These are phyloP conservation scores for Papilio polyxenes DNA, from an alignment of 1,140 invertebrate genomes.

Conservation along the genomic window DNA sequence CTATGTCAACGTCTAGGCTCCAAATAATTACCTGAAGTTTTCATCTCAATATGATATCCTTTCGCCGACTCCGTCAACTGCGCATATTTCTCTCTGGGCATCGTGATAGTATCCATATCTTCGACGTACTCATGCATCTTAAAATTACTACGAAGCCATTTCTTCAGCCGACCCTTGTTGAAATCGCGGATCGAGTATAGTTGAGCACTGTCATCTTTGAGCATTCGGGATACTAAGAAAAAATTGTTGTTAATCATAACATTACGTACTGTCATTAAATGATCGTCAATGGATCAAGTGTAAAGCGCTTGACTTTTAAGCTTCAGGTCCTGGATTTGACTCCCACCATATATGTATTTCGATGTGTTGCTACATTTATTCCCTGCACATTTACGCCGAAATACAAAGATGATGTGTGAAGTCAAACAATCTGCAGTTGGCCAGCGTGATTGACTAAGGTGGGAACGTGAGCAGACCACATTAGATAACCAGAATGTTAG, in stretches of 20 bases:
- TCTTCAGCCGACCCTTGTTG: constrained; percentile 41
- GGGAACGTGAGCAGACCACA: no score
- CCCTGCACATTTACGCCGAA: no score
- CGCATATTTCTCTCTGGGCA: constrained; percentile 44
- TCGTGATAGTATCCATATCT: constrained; percentile 42
- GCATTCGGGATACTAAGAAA: constrained; percentile 40
- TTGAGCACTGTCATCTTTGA: constrained; percentile 40
- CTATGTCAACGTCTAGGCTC: background rate
- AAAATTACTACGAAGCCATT: constrained; percentile 44
- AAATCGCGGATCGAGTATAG: constrained; percentile 42
- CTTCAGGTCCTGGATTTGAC: no score
- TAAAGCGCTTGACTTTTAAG: no score
- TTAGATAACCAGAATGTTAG: no score
- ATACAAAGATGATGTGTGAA: no score
- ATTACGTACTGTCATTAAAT: no score
- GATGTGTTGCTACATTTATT: no score
- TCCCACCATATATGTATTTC: no score
- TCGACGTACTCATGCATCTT: constrained; percentile 42
- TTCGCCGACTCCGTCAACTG: constrained; percentile 26
- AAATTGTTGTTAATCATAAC: background rate
- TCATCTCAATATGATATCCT: constrained; percentile 34
- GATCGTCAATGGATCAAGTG: no score
- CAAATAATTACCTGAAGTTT: constrained; percentile 42
- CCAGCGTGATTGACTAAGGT: no score
- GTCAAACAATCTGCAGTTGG: no score